Conservation (phyloP, 1,140 invertebrate genomes). For the Neelides sp. region DNA sequence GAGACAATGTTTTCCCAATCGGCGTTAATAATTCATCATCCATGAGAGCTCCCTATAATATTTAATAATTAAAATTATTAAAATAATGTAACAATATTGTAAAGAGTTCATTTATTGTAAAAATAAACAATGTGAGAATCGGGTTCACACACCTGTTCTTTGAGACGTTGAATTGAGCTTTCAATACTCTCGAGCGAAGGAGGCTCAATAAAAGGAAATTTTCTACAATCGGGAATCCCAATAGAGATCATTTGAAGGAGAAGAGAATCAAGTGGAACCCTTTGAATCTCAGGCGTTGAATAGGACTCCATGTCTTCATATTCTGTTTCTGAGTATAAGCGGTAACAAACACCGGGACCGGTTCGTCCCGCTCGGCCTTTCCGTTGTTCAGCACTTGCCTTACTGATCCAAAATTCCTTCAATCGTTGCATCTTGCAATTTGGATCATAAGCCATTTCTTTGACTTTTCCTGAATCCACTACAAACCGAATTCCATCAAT, state of each 20-base stretch:
- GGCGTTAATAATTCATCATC: slow-evolving; percentile 75
- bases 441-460: slow-evolving; percentile 92
- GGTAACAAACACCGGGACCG: slow-evolving; percentile 60
- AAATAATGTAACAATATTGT: not conserved
- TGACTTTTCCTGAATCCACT: slow-evolving; percentile 90
- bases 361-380: slow-evolving; percentile 69
- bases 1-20: slow-evolving; percentile 73
- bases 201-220: slow-evolving; percentile 91
- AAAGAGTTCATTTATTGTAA: slow-evolving; percentile 11
- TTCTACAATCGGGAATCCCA: slow-evolving; percentile 75
- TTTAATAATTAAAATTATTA: slow-evolving; percentile 17
- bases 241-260: slow-evolving; percentile 89
- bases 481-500: slow-evolving; percentile 98
- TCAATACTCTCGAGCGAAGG: slow-evolving; percentile 71
- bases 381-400: slow-evolving; percentile 91
- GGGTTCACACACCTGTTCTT: slow-evolving; percentile 56
- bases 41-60: slow-evolving; percentile 59
- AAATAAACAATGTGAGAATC: not conserved
- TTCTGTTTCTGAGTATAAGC: slow-evolving; percentile 77
- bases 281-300: slow-evolving; percentile 76
- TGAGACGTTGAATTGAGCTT: slow-evolving; percentile 68
- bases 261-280: slow-evolving; percentile 83
- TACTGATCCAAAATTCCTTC: slow-evolving; percentile 93
- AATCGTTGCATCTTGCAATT: slow-evolving; percentile 72
- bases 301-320: slow-evolving; percentile 66